Percentiles rank a stretch among this genome's conserved stretches.
Conservation (phyloP, 2,113 vertebrate species). For the Peromyscus maniculatus region DNA sequence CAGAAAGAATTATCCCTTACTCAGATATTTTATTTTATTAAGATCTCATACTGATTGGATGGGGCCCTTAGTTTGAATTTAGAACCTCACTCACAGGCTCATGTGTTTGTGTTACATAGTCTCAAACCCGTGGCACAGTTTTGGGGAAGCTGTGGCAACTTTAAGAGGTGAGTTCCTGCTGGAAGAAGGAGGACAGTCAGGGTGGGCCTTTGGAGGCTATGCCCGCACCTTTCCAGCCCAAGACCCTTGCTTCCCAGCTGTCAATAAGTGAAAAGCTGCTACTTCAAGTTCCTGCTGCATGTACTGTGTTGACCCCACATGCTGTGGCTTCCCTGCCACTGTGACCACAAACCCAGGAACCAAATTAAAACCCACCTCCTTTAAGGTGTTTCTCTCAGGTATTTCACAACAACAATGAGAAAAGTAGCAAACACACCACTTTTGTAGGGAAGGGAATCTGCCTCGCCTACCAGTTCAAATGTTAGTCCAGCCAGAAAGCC, state of each 20-base stretch:
- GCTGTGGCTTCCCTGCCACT: neutral
- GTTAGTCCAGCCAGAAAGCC: neutral
- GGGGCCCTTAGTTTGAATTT: neutral
- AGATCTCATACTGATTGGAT: neutral
- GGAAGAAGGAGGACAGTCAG: neutral
- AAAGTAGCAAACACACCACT: too few relatives aligned
- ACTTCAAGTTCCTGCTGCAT: too few relatives aligned
- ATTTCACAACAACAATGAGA: neutral
- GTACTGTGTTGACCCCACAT: neutral
- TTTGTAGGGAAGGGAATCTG: neutral
- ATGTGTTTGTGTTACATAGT: neutral
- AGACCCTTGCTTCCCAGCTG: neutral
- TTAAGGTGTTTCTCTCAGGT: neutral
- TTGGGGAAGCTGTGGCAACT: neutral
- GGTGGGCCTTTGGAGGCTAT: neutral
- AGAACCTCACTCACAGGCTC: neutral
- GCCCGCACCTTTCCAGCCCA: neutral
- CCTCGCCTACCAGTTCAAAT: neutral
- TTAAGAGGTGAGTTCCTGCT: neutral
- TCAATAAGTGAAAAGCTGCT: neutral
- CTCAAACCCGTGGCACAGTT: neutral
- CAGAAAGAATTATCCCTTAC: neutral
- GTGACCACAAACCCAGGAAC: neutral
- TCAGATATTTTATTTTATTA: neutral
- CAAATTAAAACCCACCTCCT: neutral